phyloP scores from a whole-genome alignment of 2,113 vertebrate genomes.

The Macrotis lagotis region DNA sequence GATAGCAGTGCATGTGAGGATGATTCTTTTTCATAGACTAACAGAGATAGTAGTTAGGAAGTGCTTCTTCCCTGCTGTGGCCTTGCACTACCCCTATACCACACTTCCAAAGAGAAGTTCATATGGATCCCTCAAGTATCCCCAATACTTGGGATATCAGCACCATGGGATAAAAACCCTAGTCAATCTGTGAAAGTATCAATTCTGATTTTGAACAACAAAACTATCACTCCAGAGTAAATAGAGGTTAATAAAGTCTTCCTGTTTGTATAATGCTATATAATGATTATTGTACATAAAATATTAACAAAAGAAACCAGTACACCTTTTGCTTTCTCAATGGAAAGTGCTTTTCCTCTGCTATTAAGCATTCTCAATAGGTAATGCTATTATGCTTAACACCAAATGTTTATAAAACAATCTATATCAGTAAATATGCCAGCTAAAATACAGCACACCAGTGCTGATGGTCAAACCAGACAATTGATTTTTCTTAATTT shows the following conservation, averaged over 20 bases:
- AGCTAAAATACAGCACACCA: neutral
- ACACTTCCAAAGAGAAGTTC: too few relatives aligned
- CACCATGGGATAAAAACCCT: too few relatives aligned
- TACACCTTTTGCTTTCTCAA: neutral
- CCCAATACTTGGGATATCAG: too few relatives aligned
- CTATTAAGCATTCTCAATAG: neutral
- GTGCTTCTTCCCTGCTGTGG: too few relatives aligned
- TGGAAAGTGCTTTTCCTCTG: neutral
- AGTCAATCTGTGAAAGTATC: too few relatives aligned
- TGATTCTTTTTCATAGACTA: too few relatives aligned
- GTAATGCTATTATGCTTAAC: neutral
- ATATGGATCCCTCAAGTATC: too few relatives aligned
- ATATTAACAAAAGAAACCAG: neutral
- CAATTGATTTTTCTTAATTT: neutral
- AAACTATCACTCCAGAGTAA: neutral
- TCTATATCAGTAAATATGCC: neutral
- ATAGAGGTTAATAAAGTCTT: neutral
- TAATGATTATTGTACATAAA: neutral
- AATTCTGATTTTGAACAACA: neutral
- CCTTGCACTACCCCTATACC: too few relatives aligned
- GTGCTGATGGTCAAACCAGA: neutral
- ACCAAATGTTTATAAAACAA: neutral
- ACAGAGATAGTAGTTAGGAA: too few relatives aligned
- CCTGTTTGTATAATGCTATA: neutral
- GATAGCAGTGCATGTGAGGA: too few relatives aligned